phyloP scores from a whole-genome alignment of 2,888 invertebrate genomes.

The Tridacna crocea region DNA sequence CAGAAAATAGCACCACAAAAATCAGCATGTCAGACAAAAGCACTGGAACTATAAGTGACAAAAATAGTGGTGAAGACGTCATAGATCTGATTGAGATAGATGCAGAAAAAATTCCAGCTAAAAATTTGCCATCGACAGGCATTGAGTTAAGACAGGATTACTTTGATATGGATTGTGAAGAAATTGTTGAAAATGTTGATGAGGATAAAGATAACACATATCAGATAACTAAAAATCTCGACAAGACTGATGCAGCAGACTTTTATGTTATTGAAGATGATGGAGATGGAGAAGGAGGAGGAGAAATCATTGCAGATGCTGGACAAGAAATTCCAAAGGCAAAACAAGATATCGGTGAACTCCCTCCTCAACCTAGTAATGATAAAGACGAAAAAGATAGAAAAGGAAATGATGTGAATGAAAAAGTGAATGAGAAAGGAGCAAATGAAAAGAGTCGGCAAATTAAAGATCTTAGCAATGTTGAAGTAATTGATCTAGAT shows the following conservation, averaged over 20 bases:
- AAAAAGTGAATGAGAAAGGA: background rate
- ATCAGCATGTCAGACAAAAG: background rate
- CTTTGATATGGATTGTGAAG: constrained; percentile 39
- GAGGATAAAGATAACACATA: background rate
- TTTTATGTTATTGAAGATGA: constrained; percentile 3
- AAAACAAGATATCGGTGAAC: too few species aligned
- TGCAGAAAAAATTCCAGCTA: background rate
- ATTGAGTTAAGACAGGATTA: constrained; percentile 11
- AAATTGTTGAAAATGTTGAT: constrained; percentile 23
- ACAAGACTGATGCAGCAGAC: background rate
- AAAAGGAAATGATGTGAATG: background rate
- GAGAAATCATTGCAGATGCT: background rate
- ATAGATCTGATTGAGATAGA: background rate
- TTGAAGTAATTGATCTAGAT: constrained; percentile 15
- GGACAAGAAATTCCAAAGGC: too few species aligned
- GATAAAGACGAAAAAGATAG: background rate
- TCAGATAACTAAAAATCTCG: background rate
- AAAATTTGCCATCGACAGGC: background rate
- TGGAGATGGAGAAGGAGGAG: background rate
- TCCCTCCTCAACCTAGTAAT: background rate
- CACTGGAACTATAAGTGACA: background rate
- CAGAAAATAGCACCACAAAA: too few species aligned
- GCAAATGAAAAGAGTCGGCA: background rate
- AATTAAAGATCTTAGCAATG: background rate
- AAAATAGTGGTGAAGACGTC: background rate